Evolutionary conservation across 2,888 invertebrate genomes (phyloP).

Genomic region (Acleris holmiana): DNA sequence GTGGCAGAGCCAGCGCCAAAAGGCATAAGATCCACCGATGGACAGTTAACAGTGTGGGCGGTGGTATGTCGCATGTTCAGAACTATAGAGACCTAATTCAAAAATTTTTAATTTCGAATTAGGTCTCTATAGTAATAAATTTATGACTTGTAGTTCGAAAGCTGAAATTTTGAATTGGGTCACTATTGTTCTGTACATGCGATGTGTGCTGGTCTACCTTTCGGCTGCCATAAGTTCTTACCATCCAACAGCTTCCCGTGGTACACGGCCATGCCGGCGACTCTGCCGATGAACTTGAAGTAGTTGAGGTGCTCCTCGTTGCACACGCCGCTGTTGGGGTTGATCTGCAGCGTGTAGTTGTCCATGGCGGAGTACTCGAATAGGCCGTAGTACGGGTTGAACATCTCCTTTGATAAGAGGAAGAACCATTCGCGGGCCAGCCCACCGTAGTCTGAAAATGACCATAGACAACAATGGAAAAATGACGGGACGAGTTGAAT

Average conservation of each 20-base stretch:
- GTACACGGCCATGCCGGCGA: conserved; percentile 99
- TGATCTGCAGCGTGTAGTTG: conserved; percentile 99
- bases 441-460: conserved; percentile 93
- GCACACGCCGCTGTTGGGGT: conserved; percentile 98
- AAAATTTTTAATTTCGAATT: too few species aligned
- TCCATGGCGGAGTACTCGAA: conserved; percentile 99
- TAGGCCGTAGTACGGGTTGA: conserved; percentile 99
- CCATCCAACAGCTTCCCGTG: conserved; percentile 99
- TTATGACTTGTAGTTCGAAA: too few species aligned
- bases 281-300: conserved; percentile 98
- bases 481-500: too few species aligned
- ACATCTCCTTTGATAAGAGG: conserved; percentile 99
- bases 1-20: too few species aligned
- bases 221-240: conserved; percentile 61
- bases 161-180: too few species aligned
- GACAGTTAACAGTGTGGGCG: too few species aligned
- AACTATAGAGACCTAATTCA: too few species aligned
- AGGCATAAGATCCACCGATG: too few species aligned
- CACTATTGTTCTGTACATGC: too few species aligned
- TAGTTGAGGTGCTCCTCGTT: conserved; percentile 99
- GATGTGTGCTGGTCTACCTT: too few species aligned
- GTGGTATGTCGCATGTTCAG: too few species aligned
- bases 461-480: background rate
- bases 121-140: too few species aligned
- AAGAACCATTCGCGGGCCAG: conserved; percentile 99